A percentile compares a stretch with the other conserved stretches of the same genome.
Conservation (phyloP, 2,888 invertebrate genomes). For the Schizotus pectinicornis region DNA sequence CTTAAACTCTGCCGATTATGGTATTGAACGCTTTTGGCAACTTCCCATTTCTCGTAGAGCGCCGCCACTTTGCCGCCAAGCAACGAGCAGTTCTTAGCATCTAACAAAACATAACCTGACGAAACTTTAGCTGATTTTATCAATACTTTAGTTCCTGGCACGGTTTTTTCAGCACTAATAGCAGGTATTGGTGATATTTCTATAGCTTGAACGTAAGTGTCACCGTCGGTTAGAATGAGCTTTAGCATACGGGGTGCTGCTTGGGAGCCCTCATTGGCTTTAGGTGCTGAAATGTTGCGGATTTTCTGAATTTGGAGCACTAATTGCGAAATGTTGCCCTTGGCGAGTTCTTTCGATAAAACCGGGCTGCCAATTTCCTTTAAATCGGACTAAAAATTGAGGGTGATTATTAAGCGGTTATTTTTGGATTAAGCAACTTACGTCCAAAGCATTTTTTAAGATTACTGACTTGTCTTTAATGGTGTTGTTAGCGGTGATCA, state of each 20-base stretch:
- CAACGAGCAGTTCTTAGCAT: slow-evolving; percentile 69
- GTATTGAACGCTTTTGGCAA: slow-evolving; percentile 58
- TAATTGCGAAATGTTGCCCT: slow-evolving; percentile 61
- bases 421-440: slow-evolving; percentile 59
- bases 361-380: slow-evolving; percentile 80
- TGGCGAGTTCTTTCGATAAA: slow-evolving; percentile 71
- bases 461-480: slow-evolving; percentile 69
- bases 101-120: slow-evolving; percentile 74
- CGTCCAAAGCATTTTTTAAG: slow-evolving; percentile 72
- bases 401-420: slow-evolving; percentile 19
- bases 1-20: slow-evolving; percentile 35
- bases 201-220: slow-evolving; percentile 75
- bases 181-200: slow-evolving; percentile 75
- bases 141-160: slow-evolving; percentile 87
- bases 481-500: slow-evolving; percentile 69
- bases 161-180: slow-evolving; percentile 76
- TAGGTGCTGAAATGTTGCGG: slow-evolving; percentile 88
- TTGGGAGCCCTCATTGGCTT: slow-evolving; percentile 85
- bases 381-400: slow-evolving; percentile 70
- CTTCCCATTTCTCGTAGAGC: slow-evolving; percentile 89
- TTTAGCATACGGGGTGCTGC: slow-evolving; percentile 85
- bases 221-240: slow-evolving; percentile 85
- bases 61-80: slow-evolving; percentile 85
- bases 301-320: slow-evolving; percentile 89
- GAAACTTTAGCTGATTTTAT: slow-evolving; percentile 66